Evolutionary conservation across 64 coral and sea anemone genomes (phyloP).

Genomic region (Actinia equina): DNA sequence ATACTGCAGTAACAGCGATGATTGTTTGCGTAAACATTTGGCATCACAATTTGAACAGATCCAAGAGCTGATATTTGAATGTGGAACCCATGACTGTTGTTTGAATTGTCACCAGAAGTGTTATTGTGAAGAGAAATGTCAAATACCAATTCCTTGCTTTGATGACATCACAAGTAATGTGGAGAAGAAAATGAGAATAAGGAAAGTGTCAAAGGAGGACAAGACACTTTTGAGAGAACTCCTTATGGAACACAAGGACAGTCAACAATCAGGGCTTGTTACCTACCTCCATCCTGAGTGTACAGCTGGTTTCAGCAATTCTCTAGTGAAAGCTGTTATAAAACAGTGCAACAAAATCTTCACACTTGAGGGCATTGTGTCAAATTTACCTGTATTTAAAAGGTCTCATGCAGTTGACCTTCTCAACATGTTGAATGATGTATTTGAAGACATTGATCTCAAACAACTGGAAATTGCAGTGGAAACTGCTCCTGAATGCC

Average conservation of each 20-base stretch:
- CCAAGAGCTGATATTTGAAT: not conserved
- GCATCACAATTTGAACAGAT: not conserved
- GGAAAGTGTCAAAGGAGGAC: no score
- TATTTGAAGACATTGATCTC: slow-evolving; percentile 42
- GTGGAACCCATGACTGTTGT: not conserved
- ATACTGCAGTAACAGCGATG: not conserved
- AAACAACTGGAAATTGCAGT: not conserved
- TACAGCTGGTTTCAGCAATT: no score
- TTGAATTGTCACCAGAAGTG: not conserved
- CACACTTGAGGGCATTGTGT: slow-evolving; percentile 28
- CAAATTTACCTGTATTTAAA: slow-evolving; percentile 27
- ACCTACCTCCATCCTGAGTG: no score
- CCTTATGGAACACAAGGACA: no score
- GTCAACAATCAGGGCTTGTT: no score
- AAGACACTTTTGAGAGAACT: no score
- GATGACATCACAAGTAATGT: not conserved
- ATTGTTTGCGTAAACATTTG: not conserved
- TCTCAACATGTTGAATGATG: slow-evolving; percentile 40
- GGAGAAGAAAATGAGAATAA: no score
- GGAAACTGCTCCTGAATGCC: no score
- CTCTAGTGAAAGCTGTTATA: slow-evolving; percentile 28
- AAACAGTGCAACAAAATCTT: slow-evolving; percentile 31
- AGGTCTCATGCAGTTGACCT: slow-evolving; percentile 15
- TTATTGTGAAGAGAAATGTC: not conserved
- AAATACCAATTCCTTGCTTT: not conserved